Evolutionary conservation across 2,113 vertebrate species (phyloP), one percentile per base, ranked within the genome.

Genomic region (Dendropsophus ebraccatus): DNA sequence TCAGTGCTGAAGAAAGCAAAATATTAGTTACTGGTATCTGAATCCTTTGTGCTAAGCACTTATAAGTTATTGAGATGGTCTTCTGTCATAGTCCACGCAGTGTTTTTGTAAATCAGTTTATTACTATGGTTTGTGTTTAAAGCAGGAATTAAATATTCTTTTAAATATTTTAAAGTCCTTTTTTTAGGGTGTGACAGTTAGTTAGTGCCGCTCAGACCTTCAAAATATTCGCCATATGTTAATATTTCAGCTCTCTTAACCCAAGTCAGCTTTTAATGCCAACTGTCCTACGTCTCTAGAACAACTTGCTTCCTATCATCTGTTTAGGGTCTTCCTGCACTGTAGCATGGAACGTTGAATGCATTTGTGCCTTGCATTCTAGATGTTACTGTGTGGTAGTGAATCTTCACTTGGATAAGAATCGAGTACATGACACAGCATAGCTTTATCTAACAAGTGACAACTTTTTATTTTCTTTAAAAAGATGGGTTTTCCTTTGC

Each of bases 241-340:
- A 47, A 79, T 25, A 37, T 41, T 0, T 12, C 11, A 3, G 8
- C 10, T 13, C 10, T 78, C 75, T 47, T 73, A 9, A n/a, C 23
- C 17, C 2, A 45, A 45, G 23, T 47, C n/a, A 73, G 41, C 11
- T 45, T 50, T 75, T 54, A 52, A 50, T 23, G 49, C 17, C 50
- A 77, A 54, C 17, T 19, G 73, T 17, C 37, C 23, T 47, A 49
- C 23, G 37, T 60, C 52, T 21, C 25, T 54, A 30, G n/a, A 76
- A 32, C 25, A 52, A 10, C 21, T 37, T 60, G 47, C 45, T 52
- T 52, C 74, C 54, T 25, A 52, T 73, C 50, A 16, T 16, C 23
- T 16, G 49, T 50, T 60, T 30, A 74, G 50, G 69, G 82, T 84
- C 82, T 84, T 84, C 70, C 82, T 84, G 69, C 52, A 47, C 62